Evolutionary conservation across 2,888 invertebrate genomes (phyloP).

Genomic region (Chloroclysta siterata): DNA sequence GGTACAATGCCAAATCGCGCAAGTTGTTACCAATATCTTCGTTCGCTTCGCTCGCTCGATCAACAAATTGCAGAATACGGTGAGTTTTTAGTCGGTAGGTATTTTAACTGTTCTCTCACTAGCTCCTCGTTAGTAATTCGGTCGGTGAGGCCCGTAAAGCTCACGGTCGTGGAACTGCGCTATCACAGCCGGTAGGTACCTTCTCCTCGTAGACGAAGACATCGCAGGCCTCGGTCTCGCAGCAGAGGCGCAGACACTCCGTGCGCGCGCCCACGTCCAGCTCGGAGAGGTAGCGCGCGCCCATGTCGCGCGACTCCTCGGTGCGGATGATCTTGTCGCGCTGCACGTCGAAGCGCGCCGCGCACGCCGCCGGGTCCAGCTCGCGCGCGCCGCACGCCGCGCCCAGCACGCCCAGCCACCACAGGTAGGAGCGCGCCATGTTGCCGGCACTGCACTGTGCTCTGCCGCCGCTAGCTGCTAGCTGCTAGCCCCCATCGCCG

Average conservation of each 20-base stretch:
- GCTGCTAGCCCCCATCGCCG: too few species aligned
- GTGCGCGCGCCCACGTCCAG: constrained; percentile 91
- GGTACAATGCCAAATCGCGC: too few species aligned
- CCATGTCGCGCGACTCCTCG: constrained; percentile 94
- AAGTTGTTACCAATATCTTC: too few species aligned
- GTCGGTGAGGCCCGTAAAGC: too few species aligned
- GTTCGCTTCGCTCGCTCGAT: too few species aligned
- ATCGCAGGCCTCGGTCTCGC: constrained; percentile 94
- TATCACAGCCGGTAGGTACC: constrained; percentile 77
- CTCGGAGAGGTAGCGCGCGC: constrained; percentile 94
- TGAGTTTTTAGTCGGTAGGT: too few species aligned
- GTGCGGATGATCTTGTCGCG: constrained; percentile 95
- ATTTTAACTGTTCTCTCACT: too few species aligned
- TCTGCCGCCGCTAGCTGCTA: neutral
- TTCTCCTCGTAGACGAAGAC: constrained; percentile 97
- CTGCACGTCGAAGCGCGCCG: constrained; percentile 93
- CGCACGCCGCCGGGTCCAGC: constrained; percentile 87
- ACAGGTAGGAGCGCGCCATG: constrained; percentile 49
- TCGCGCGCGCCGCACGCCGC: constrained; percentile 72
- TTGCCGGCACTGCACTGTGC: neutral
- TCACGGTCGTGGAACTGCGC: too few species aligned
- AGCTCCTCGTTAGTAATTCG: too few species aligned
- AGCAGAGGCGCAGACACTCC: constrained; percentile 94
- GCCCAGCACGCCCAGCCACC: constrained; percentile 55
- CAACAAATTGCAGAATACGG: too few species aligned